Evolutionary conservation across 1,140 invertebrate species (phyloP), one percentile per base, ranked within the genome.

Genomic region (Drosophila tsacasi): DNA sequence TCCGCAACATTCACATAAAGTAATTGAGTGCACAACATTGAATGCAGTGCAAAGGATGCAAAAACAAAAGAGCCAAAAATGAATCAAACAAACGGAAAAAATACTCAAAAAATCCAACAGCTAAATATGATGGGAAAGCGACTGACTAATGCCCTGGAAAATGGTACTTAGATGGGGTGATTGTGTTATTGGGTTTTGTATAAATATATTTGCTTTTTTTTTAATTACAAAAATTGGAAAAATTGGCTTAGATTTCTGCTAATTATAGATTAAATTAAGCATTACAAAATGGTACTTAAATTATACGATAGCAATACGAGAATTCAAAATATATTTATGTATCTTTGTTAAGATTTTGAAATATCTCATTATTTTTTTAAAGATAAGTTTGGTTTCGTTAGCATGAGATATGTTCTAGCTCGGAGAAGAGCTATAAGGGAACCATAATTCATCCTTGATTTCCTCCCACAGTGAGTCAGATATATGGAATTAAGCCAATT

Each of bases 11-110:
- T 78, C 77, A 78, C 67, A 80, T 76, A 66, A 78, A 75, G 69
- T 79, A 86, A 86, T 86, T 86, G 83, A 86, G 83, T 86, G 83
- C 79, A 83, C 57, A 71, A 72, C 81, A 83, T 80, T 83, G 79
- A 85, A 81, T 84, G 67, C 66, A 69, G 19, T 55, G 47, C 49
- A 73, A 52, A 73, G 46, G 54, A 72, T 17, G 37, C 30, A 64
- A 67, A 77, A 76, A 76, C 75, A 83, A 50, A 46, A 64, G 65
- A 44, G 40, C 27, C 60, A 66, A 79, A 55, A 54, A 71, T 50
- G 64, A 71, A 71, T 71, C 67, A 71, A 61, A 62, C 54, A 81
- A 58, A 60, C 44, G 39, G 58, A 69, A 65, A 65, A 71, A 76
- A 40, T 23, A 9, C 23, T 12, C 15, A 9, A 15, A 35, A 65